phyloP scores from a whole-genome alignment of 2,888 invertebrate species.

The Tipula confusa region DNA sequence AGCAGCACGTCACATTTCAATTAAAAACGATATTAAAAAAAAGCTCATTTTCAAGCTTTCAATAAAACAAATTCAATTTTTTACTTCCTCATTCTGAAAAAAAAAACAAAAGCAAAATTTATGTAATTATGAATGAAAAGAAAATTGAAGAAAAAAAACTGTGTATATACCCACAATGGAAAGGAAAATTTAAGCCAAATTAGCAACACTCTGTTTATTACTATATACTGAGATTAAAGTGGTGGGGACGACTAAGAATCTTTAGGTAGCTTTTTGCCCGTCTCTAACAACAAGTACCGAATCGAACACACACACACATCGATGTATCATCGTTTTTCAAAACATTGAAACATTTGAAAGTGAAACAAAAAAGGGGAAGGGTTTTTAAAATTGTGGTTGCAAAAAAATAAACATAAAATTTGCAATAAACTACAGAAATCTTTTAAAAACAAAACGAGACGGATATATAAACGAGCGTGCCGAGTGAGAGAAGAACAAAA shows the following conservation, averaged over 20 bases:
- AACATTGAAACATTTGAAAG: background rate
- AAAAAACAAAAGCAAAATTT: background rate
- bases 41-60: constrained; percentile 21
- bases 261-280: background rate
- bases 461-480: background rate
- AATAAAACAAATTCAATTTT: background rate
- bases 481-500: background rate
- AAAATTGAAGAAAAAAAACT: background rate
- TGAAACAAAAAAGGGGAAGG: constrained; percentile 7
- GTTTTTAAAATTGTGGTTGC: background rate
- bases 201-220: background rate
- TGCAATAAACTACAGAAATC: background rate
- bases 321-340: no score
- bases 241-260: background rate
- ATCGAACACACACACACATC: background rate
- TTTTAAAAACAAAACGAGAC: background rate
- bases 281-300: background rate
- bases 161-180: background rate
- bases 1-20: constrained; percentile 3
- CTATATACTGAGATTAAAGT: background rate
- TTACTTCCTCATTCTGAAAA: background rate
- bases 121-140: constrained; percentile 20
- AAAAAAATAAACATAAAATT: background rate
- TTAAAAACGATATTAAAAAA: background rate
- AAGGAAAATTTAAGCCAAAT: background rate